Evolutionary conservation across 2,888 invertebrate species (phyloP).

Genomic region (Noctua janthina): DNA sequence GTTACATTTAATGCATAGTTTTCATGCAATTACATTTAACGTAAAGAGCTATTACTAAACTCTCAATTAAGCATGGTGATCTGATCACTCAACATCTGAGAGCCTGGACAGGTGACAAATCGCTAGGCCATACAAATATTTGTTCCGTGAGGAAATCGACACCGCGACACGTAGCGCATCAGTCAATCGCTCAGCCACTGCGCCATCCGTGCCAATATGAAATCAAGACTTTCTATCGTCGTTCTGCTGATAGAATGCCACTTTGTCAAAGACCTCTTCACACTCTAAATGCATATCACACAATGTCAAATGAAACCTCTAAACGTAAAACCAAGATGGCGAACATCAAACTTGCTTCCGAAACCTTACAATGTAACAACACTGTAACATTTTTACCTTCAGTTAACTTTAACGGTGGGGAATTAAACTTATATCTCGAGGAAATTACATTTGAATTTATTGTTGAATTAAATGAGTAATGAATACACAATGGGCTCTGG

Average conservation of each 20-base stretch:
- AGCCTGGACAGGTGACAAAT: no score
- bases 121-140: no score
- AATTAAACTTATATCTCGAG: slow-evolving; percentile 18
- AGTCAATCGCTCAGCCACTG: no score
- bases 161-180: no score
- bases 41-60: no score
- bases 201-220: no score
- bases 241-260: not conserved
- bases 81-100: no score
- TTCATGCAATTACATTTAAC: no score
- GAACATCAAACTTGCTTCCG: not conserved
- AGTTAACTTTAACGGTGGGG: slow-evolving; percentile 20
- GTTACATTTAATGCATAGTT: no score
- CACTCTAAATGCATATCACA: not conserved
- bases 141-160: no score
- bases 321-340: slow-evolving; percentile 17
- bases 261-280: not conserved
- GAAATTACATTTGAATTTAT: slow-evolving; percentile 49
- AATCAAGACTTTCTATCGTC: not conserved
- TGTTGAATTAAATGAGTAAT: slow-evolving; percentile 13
- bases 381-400: slow-evolving; percentile 38
- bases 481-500: slow-evolving; percentile 12
- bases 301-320: not conserved
- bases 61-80: no score
- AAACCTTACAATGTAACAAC: slow-evolving; percentile 31